Evolutionary conservation across 2,113 vertebrate species (phyloP).

Genomic region (Poeciliopsis retropinna): DNA sequence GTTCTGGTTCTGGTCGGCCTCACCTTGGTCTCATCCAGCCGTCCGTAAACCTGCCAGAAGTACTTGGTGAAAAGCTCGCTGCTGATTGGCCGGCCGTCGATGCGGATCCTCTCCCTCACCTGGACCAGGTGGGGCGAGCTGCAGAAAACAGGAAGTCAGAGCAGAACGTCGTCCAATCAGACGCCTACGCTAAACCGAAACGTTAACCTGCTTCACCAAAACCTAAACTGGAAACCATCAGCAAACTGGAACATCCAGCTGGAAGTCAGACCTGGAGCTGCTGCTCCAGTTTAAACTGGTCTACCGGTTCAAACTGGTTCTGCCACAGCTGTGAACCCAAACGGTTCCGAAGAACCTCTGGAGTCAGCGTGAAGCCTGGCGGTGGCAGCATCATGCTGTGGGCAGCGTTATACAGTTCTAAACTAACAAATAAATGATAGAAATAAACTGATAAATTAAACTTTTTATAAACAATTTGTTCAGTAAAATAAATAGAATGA

Average conservation of each 20-base stretch:
- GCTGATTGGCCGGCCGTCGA: conserved; percentile 91
- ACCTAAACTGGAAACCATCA: too few species aligned
- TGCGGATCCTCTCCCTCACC: conserved; percentile 93
- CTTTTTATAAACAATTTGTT: too few species aligned
- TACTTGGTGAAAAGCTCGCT: conserved; percentile 93
- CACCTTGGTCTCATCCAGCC: conserved; percentile 90
- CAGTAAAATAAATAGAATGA: too few species aligned
- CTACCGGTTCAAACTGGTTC: too few species aligned
- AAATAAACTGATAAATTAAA: too few species aligned
- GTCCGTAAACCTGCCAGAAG: conserved; percentile 93
- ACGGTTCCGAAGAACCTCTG: too few species aligned
- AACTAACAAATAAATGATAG: neutral
- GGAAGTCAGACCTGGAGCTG: too few species aligned
- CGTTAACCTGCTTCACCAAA: too few species aligned
- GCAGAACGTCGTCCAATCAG: neutral
- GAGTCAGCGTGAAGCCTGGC: neutral
- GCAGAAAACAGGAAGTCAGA: conserved; percentile 8
- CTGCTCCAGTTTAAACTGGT: too few species aligned
- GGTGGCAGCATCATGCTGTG: neutral
- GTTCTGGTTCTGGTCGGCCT: neutral
- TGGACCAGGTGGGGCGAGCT: conserved; percentile 97
- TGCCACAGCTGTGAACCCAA: too few species aligned
- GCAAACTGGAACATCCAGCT: too few species aligned
- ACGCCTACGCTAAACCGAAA: neutral
- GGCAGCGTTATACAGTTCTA: neutral